These are phyloP conservation scores for Oxycera nigricornis DNA, from an alignment of 2,888 invertebrate genomes.

Conservation along the genomic window DNA sequence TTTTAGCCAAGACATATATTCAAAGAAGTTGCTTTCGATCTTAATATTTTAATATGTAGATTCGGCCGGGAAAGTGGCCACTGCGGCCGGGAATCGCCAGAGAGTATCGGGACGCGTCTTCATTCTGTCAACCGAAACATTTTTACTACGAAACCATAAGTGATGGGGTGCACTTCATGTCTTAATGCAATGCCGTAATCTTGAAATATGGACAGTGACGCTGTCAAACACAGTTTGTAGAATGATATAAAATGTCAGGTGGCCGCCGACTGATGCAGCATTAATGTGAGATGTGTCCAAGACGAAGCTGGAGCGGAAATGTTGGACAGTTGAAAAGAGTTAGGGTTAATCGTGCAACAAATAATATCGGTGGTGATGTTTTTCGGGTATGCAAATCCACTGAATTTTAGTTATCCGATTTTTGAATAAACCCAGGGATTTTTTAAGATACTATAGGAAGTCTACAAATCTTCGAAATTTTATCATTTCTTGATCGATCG, in stretches of 20 bases:
- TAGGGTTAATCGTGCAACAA: too few relatives aligned
- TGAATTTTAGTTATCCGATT: too few relatives aligned
- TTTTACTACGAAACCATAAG: not conserved
- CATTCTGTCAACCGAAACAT: constrained; percentile 7
- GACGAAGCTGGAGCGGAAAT: not conserved
- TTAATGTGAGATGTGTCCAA: not conserved
- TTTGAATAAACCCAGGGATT: too few relatives aligned
- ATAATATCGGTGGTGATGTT: too few relatives aligned
- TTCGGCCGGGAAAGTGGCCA: not conserved
- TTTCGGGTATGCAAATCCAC: too few relatives aligned
- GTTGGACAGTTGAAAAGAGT: not conserved
- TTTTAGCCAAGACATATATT: constrained; percentile 30
- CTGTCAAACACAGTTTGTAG: constrained; percentile 55
- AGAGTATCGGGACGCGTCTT: not conserved
- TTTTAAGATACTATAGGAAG: too few relatives aligned
- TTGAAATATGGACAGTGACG: constrained; percentile 58
- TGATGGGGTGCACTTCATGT: constrained; percentile 7
- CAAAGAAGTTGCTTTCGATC: constrained; percentile 35
- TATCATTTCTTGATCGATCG: too few relatives aligned
- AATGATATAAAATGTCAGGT: constrained; percentile 61
- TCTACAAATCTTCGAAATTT: too few relatives aligned
- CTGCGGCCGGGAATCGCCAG: not conserved
- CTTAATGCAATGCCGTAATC: constrained; percentile 30
- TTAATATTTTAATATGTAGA: constrained; percentile 38
- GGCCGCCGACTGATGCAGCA: constrained; percentile 44